Base-by-base conservation (phyloP, 2,888 invertebrate genomes). In the Phaedon cochleariae region DNA sequence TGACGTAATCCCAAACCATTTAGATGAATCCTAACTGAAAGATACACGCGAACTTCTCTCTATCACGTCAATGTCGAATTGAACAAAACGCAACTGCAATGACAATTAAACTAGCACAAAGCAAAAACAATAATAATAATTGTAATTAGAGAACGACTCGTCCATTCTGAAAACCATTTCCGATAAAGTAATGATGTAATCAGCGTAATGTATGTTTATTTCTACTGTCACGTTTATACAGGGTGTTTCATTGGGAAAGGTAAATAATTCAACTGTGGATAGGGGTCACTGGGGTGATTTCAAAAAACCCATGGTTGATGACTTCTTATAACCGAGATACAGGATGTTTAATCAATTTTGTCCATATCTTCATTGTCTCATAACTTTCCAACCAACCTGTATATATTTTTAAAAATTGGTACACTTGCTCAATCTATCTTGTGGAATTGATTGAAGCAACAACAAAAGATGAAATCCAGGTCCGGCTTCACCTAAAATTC, bases 131-230 rank as follows among this genome's bases (percentile, higher is more conserved):
- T 52, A 51, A 61, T 55, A 55, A 55, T 61, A 61, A 52, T 61
- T 46, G 61, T 57, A 57, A 59, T 61, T 57, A 46, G 41, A 61
- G 48, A 57, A 49, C 17, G 51, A 54, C 34, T 34, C 48, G 60
- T 53, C 61, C 64, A 58, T 64, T 59, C 49, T 46, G 46, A 55
- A 64, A 60, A 55, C 34, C 59, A 54, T 59, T 53, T 52, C 61
- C 57, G 65, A 61, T 60, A 61, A 51, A 61, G 61, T 48, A 51
- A 57, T 60, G 58, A 65, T 45, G 58, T 65, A 65, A 65, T 61
- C 51, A 60, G 15, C 49, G 64, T 57, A 51, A 64, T 48, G 45
- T 60, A 55, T 10, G 26, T 54, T 54, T 37, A 60, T 55, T 48
- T 41, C 55, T 48, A 64, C 41, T 60, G 55, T 54, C 59, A 59